Conservation (phyloP, 2,113 vertebrate species). For the Sialia sialis region DNA sequence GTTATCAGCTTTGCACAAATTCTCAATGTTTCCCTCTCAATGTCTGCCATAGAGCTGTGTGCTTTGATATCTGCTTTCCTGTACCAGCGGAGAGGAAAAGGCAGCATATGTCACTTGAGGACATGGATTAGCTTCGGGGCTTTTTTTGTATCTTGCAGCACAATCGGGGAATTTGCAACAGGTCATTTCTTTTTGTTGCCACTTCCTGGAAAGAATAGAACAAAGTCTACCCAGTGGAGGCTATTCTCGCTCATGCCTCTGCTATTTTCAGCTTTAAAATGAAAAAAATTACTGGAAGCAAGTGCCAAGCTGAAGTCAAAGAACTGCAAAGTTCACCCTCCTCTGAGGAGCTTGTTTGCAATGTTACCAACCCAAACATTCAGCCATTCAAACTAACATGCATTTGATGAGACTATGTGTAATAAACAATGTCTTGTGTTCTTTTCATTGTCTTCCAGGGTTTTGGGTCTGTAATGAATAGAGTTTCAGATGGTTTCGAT, state of each 20-base stretch:
- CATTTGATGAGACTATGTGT: background rate
- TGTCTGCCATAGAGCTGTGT: background rate
- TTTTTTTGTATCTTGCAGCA: background rate
- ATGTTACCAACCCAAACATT: background rate
- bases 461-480: background rate
- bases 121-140: background rate
- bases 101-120: background rate
- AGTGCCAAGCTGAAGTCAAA: background rate
- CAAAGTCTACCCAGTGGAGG: background rate
- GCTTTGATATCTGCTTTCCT: background rate
- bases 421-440: background rate
- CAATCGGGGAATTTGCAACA: background rate
- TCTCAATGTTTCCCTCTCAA: background rate
- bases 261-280: background rate
- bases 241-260: background rate
- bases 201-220: background rate
- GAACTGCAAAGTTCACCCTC: background rate
- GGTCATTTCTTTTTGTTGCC: background rate
- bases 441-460: background rate
- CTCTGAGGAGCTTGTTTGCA: background rate
- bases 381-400: background rate
- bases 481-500: background rate
- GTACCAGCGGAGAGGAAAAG: background rate
- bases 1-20: background rate
- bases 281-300: background rate